A percentile compares a stretch with the other conserved stretches of the same genome.
These are phyloP conservation scores for Arrhopalites spinosus DNA, from an alignment of 2,888 invertebrate species.

Conservation along the genomic window DNA sequence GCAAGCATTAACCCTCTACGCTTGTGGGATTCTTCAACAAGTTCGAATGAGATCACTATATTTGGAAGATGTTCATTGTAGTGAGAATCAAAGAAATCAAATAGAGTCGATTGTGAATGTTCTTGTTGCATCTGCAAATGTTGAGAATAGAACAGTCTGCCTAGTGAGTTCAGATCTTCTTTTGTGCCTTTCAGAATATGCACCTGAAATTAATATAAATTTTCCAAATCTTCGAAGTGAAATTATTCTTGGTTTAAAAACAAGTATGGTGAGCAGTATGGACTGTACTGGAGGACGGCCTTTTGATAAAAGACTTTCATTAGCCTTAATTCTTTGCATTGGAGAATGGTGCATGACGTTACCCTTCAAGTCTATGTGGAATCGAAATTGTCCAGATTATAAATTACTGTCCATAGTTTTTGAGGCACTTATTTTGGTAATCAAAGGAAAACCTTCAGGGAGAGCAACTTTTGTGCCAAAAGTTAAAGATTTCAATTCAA, in stretches of 20 bases:
- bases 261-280: conserved; percentile 24
- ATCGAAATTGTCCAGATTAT: conserved; percentile 19
- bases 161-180: conserved; percentile 84
- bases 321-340: conserved; percentile 82
- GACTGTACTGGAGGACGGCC: conserved; percentile 27
- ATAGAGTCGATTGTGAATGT: conserved; percentile 69
- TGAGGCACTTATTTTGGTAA: conserved; percentile 61
- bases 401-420: conserved; percentile 71
- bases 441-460: conserved; percentile 44
- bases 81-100: conserved; percentile 65
- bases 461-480: conserved; percentile 45
- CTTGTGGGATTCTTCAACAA: conserved; percentile 70
- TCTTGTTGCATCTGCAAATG: conserved; percentile 71
- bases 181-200: conserved; percentile 77
- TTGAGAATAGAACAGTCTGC: conserved; percentile 78
- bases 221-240: conserved; percentile 76
- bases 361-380: conserved; percentile 58
- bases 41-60: conserved; percentile 53
- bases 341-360: conserved; percentile 93
- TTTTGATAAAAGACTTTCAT: conserved; percentile 69
- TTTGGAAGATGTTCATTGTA: conserved; percentile 14
- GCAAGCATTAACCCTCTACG: conserved; percentile 78
- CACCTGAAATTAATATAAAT: conserved; percentile 70
- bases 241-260: conserved; percentile 63
- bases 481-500: conserved; percentile 73